Percentiles rank a stretch among this genome's conserved stretches.
phyloP scores from a whole-genome alignment of 2,113 vertebrate genomes.

The cattle (Bos taurus) region ARS-UCD2.0 NC_037346.1:38732501-38733000 shows the following conservation, averaged over 20 bases:
- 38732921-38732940: not conserved
- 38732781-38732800: rapidly evolving
- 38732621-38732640: not conserved
- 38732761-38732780: not conserved
- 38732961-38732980: not conserved
- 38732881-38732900: not conserved
- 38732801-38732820: not conserved
- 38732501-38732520: not conserved
- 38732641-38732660: not conserved
- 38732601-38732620: not conserved
- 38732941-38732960: not conserved
- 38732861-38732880: not conserved
- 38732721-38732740: not conserved
- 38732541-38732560: not conserved
- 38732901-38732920: not conserved
- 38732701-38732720: not conserved
- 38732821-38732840: not conserved
- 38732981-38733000: not conserved
- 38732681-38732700: rapidly evolving
- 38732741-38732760: not conserved
- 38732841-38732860: not conserved
- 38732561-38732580: not conserved
- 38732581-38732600: not conserved
- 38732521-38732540: not conserved
- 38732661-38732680: not conserved